phyloP scores from a whole-genome alignment of 2,113 vertebrate genomes.

The Campylorhamphus procurvoides region DNA sequence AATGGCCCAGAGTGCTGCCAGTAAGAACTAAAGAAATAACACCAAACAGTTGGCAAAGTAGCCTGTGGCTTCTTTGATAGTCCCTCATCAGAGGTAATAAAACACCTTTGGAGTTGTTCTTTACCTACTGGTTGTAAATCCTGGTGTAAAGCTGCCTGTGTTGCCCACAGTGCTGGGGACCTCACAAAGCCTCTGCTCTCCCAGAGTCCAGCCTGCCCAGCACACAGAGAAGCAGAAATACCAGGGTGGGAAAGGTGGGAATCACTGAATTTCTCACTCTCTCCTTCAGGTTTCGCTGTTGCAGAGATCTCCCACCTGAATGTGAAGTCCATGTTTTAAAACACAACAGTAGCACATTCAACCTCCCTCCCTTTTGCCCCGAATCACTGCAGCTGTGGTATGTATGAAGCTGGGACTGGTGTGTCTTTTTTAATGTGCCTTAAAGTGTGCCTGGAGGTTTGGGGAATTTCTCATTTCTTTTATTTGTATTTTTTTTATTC shows the following conservation, averaged over 20 bases:
- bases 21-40: slow-evolving; percentile 10
- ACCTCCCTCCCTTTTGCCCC: not conserved
- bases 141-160: slow-evolving; percentile 40
- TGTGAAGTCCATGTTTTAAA: not conserved
- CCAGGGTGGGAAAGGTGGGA: not conserved
- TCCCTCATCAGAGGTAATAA: slow-evolving; percentile 48
- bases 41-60: slow-evolving; percentile 20
- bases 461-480: slow-evolving; percentile 56
- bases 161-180: not conserved
- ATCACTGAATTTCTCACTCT: not conserved
- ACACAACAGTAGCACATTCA: slow-evolving; percentile 63
- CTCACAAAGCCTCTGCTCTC: slow-evolving; percentile 24
- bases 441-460: slow-evolving; percentile 45
- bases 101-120: slow-evolving; percentile 48
- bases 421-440: slow-evolving; percentile 23
- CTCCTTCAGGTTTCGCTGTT: not conserved
- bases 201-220: not conserved
- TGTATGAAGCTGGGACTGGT: slow-evolving; percentile 46
- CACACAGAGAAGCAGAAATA: not conserved
- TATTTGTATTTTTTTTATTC: slow-evolving; percentile 58
- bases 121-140: slow-evolving; percentile 57
- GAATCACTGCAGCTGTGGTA: slow-evolving; percentile 47
- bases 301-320: not conserved
- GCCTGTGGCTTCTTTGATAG: slow-evolving; percentile 48
- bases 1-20: not conserved